Base-by-base conservation (phyloP, 1,140 invertebrate species). In the Nilaparvata lugens region DNA sequence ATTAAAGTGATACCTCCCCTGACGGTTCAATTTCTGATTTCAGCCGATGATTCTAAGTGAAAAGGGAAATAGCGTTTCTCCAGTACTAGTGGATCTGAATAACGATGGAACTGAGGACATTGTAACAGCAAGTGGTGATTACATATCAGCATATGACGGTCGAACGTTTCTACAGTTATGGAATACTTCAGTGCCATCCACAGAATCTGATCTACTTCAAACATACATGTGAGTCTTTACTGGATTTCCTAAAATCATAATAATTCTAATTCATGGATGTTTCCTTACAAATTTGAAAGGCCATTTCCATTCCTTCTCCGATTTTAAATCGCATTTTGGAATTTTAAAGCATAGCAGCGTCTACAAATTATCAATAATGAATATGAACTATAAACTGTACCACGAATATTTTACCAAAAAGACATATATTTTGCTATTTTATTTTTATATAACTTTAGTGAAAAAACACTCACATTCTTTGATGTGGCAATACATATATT, bases 71-170 rank as follows among this genome's bases (percentile, higher is more conserved):
- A 73, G 81, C 42, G 71, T 81, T n/a, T 78, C 88, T 2, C 85
- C 89, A 4, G 82, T 89, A 35, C 67, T 93, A 2, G 79, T 82
- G 4, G 90, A 93, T 70, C 75, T 93, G 38, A 92, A 82, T 58
- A 79, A 77, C 6, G 91, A 93, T 73, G 78, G 79, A 6, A 74
- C 83, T 1, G 77, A 82, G 52, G 91, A 93, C 69, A 87, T 93
- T 59, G 70, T 83, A 3, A 78, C 92, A 52, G 76, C 78, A 2
- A 78, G 86, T 0, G 81, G 84, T 66, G 88, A 87, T 64, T 88
- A 89, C 70, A 83, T 86, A 1, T 84, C 80, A 1, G 79, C 91
- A 7, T 53, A 64, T 45, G 60, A 64, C 51, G 64, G 65, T 40
- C 42, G n/a, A 16, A 63, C 57, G 31, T 63, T 59, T 31, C 35